These are phyloP conservation scores for Argyrosomus japonicus DNA, from an alignment of 2,113 vertebrate species.

Conservation along the genomic window DNA sequence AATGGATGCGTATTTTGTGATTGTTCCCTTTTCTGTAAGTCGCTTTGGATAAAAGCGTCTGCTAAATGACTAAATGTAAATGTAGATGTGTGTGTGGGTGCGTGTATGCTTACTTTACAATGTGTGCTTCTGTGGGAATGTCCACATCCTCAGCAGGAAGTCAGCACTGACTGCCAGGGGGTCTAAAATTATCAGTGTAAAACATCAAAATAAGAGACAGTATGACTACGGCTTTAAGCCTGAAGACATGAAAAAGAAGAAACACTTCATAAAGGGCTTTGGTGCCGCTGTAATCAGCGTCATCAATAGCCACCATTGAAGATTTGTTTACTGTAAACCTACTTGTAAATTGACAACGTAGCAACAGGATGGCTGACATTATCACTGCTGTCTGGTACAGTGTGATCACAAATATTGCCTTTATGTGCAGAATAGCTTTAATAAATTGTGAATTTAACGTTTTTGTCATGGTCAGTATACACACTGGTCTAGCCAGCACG, in stretches of 20 bases:
- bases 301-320: constrained; percentile 13
- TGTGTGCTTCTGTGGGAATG: not conserved
- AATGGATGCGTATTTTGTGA: not conserved
- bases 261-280: not conserved
- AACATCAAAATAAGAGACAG: constrained; percentile 4
- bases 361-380: too few relatives aligned
- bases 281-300: not conserved
- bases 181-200: constrained; percentile 11
- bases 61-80: too few relatives aligned
- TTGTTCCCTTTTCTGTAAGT: too few relatives aligned
- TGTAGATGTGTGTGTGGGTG: not conserved
- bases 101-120: not conserved
- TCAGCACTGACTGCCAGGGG: not conserved
- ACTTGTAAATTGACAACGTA: not conserved
- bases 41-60: too few relatives aligned
- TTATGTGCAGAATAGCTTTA: too few relatives aligned
- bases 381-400: too few relatives aligned
- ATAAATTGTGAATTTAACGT: too few relatives aligned
- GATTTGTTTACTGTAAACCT: not conserved
- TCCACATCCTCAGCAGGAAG: not conserved
- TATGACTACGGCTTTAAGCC: not conserved
- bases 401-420: too few relatives aligned
- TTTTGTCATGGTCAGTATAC: too few relatives aligned
- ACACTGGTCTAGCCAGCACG: too few relatives aligned
- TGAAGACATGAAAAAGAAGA: constrained; percentile 12